These are phyloP conservation scores for Paraplagusia blochii DNA, from an alignment of 2,113 vertebrate genomes.

Conservation along the genomic window DNA sequence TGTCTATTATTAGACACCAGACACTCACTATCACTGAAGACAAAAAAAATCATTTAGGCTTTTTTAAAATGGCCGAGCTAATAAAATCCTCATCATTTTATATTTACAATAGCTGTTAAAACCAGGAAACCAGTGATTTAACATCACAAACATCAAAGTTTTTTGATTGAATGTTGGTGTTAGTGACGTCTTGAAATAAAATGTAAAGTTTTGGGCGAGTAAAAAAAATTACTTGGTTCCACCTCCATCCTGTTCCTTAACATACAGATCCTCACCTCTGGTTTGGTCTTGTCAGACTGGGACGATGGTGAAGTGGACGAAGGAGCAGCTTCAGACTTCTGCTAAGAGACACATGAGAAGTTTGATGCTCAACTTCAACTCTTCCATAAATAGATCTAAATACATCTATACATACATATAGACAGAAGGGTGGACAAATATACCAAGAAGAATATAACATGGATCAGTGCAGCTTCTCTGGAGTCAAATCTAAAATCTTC, in stretches of 20 bases:
- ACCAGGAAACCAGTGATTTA: not conserved
- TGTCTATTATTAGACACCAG: not conserved
- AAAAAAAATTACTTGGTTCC: not conserved
- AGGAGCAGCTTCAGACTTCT: constrained; percentile 86
- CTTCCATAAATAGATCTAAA: no score
- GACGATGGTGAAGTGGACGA: constrained; percentile 85
- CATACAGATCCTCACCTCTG: constrained; percentile 80
- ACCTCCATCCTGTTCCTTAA: not conserved
- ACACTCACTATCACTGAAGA: not conserved
- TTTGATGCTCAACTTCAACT: no score
- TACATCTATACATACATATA: no score
- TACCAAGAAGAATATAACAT: no score
- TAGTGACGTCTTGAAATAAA: not conserved
- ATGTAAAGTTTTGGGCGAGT: not conserved
- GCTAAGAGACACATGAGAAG: constrained; percentile 46
- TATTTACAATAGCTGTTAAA: not conserved
- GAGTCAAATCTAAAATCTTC: not conserved
- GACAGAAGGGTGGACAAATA: no score
- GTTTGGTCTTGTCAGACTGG: constrained; percentile 88
- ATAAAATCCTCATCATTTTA: not conserved
- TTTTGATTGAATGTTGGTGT: not conserved
- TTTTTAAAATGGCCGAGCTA: not conserved
- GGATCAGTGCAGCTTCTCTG: no score
- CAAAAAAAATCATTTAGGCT: not conserved
- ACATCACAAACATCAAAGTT: not conserved